Conservation (phyloP, 2,888 invertebrate species). For the Cyclophora albipunctata region DNA sequence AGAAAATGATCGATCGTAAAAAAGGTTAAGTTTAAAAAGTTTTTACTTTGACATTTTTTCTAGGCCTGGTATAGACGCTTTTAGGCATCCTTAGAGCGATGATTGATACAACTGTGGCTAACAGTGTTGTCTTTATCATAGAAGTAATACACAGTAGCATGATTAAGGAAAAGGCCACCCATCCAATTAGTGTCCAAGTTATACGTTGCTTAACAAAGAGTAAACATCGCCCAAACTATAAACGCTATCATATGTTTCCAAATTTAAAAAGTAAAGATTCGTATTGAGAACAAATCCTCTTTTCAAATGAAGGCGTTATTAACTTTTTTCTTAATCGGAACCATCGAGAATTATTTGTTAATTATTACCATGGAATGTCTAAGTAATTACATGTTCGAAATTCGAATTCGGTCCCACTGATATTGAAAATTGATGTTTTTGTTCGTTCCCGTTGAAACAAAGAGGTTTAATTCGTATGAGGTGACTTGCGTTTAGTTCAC, state of each 20-base stretch:
- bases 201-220: too few species aligned
- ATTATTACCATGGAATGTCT: slow-evolving; percentile 46
- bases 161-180: too few species aligned
- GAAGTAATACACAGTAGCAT: too few species aligned
- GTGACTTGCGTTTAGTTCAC: slow-evolving; percentile 63
- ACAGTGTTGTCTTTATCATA: too few species aligned
- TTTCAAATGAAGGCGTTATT: slow-evolving; percentile 1
- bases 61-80: too few species aligned
- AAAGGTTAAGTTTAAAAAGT: slow-evolving; percentile 11
- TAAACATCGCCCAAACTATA: too few species aligned
- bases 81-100: too few species aligned
- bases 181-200: too few species aligned
- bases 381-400: slow-evolving; percentile 49
- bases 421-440: slow-evolving; percentile 61
- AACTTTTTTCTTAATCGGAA: slow-evolving; percentile 21
- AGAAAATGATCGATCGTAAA: slow-evolving; percentile 22
- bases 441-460: slow-evolving; percentile 62
- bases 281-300: too few species aligned
- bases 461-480: slow-evolving; percentile 68
- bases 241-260: too few species aligned
- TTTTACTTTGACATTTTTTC: not conserved
- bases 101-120: too few species aligned
- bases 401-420: slow-evolving; percentile 46
- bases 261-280: too few species aligned
- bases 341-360: slow-evolving; percentile 31